Evolutionary conservation across 2,113 vertebrate genomes (phyloP), one percentile per base, ranked within the genome.

Genomic region (Brachirus orientalis): DNA sequence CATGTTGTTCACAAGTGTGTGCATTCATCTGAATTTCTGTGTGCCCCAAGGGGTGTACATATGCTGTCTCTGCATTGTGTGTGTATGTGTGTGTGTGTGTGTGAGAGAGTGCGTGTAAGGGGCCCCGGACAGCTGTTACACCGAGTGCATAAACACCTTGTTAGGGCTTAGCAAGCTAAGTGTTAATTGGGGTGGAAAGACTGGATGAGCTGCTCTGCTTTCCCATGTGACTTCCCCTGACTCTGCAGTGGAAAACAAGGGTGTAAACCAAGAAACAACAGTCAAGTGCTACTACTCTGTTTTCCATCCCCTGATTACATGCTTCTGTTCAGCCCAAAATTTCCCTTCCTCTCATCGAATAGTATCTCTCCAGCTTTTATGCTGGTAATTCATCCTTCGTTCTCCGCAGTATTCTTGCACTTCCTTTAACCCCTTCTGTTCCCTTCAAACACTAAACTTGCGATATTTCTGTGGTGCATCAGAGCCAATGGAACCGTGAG

Each of bases 151-250:
- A 86, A 89, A 89, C 89, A 90, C 86, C 86, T 88, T 89, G 86
- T 86, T 87, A 89, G 80, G 79, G 80, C 83, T 89, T 78, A 82
- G 82, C 67, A 53, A 84, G 79, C 70, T 45, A 84, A 83, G 86
- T 87, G 87, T 87, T 88, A 90, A 88, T 88, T 90, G 84, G 86
- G 75, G 78, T 87, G 84, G 86, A 90, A 86, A 83, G 65, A 79
- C 66, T 69, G 28, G 73, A 83, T 86, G 78, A 67, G 51, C 73
- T 46, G 73, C 72, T 75, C 72, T 44, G 28, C 51, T 60, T 1
- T 78, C 81, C 85, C 80, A 62, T 60, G 81, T 77, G 82, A 72
- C 79, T 57, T 18, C 10, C 1, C 17, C 65, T 4, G 54, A 57
- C 50, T 62, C 72, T 19, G 52, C 66, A 33, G 72, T n/a, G 64